Percentiles rank a stretch among this genome's conserved stretches.
Conservation (phyloP, 2,113 vertebrate genomes). For the Fregetta grallaria region DNA sequence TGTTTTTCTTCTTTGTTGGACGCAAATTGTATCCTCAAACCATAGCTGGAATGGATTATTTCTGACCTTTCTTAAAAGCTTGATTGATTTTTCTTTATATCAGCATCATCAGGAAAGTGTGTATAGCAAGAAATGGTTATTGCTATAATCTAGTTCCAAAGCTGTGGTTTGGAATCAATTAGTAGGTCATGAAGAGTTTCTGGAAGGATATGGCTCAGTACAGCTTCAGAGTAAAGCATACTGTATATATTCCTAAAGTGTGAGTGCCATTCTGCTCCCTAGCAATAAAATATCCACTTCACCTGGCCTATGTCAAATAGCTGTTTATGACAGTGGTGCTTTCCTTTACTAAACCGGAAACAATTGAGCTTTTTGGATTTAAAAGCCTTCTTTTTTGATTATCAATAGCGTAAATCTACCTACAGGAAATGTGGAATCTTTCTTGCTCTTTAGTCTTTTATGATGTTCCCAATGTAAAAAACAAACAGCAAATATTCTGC, state of each 20-base stretch:
- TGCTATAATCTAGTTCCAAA: slow-evolving; percentile 17
- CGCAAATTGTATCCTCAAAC: slow-evolving; percentile 8
- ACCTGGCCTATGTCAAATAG: neutral
- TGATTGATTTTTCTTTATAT: slow-evolving; percentile 58
- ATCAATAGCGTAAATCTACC: neutral
- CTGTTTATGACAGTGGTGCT: neutral
- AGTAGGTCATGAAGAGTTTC: slow-evolving; percentile 15
- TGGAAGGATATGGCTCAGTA: slow-evolving; percentile 6
- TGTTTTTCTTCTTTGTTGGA: slow-evolving; percentile 10
- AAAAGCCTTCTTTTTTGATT: neutral
- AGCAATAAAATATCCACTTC: neutral
- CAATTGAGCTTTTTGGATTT: neutral
- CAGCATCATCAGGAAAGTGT: neutral
- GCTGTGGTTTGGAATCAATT: slow-evolving; percentile 33
- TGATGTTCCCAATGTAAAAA: neutral
- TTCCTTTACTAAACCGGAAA: neutral
- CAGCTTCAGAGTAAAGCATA: neutral
- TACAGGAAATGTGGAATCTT: neutral
- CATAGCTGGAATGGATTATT: slow-evolving; percentile 46
- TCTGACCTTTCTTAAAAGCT: slow-evolving; percentile 57
- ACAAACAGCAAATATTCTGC: neutral
- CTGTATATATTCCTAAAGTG: neutral
- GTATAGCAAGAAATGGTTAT: slow-evolving; percentile 12
- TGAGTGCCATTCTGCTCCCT: neutral
- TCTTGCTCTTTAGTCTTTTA: neutral